Evolutionary conservation across 2,888 invertebrate species (phyloP).

Genomic region (Meteorus colon): DNA sequence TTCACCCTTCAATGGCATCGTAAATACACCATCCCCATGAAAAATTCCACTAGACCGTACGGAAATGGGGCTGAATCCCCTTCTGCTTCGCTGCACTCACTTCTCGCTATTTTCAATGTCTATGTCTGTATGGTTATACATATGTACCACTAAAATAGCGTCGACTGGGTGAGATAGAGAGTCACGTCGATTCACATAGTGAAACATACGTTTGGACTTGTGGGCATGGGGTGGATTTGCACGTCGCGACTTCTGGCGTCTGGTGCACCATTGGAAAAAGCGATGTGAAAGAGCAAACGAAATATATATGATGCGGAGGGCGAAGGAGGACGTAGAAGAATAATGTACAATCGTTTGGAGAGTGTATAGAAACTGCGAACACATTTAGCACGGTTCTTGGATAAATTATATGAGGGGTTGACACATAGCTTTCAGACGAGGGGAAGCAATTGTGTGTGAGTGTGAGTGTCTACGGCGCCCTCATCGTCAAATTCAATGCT

Average conservation of each 20-base stretch:
- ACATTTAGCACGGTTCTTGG: constrained; percentile 33
- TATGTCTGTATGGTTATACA: constrained; percentile 14
- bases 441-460: constrained; percentile 34
- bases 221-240: not conserved
- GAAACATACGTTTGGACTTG: constrained; percentile 23
- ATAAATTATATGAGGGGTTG: constrained; percentile 45
- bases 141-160: not conserved
- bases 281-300: not conserved
- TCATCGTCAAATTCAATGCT: constrained; percentile 23
- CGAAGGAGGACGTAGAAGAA: not conserved
- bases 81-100: constrained; percentile 25
- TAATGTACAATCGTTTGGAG: constrained; percentile 19
- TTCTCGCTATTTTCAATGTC: constrained; percentile 29
- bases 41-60: constrained; percentile 13
- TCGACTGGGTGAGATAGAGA: not conserved
- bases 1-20: constrained; percentile 30
- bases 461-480: not conserved
- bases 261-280: not conserved
- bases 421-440: constrained; percentile 30
- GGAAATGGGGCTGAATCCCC: constrained; percentile 7
- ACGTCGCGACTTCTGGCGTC: constrained; percentile 20
- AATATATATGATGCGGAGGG: not conserved
- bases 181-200: constrained; percentile 24
- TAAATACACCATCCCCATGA: constrained; percentile 24
- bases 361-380: constrained; percentile 8